phyloP scores from a whole-genome alignment of 2,888 invertebrate species.

The Miltochrista miniata region DNA sequence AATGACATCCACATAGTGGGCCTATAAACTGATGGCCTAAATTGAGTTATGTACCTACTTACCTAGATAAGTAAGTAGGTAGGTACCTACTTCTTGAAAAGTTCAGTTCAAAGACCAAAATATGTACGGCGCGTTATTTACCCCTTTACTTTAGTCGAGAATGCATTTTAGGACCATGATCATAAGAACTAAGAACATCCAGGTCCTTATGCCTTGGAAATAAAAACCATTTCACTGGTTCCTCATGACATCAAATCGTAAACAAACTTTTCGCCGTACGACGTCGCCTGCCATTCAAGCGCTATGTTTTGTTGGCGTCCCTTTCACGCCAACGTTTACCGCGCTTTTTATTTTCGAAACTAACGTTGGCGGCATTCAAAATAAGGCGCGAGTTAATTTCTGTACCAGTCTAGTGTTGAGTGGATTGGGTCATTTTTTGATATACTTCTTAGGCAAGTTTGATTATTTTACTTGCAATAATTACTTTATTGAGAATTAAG shows the following conservation, averaged over 20 bases:
- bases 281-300: conserved; percentile 58
- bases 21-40: no score
- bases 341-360: conserved; percentile 79
- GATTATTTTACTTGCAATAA: conserved; percentile 51
- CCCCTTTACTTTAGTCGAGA: conserved; percentile 29
- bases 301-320: conserved; percentile 81
- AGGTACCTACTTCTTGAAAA: background rate
- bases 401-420: conserved; percentile 69
- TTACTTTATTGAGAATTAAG: conserved; percentile 39
- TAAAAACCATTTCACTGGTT: conserved; percentile 77
- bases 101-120: no score
- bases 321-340: conserved; percentile 78
- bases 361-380: conserved; percentile 81
- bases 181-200: conserved; percentile 51
- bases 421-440: conserved; percentile 76
- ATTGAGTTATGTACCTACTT: no score
- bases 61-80: no score
- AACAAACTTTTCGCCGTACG: conserved; percentile 63
- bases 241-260: conserved; percentile 73
- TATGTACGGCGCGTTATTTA: no score
- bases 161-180: conserved; percentile 59
- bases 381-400: conserved; percentile 78
- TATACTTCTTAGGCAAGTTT: conserved; percentile 72
- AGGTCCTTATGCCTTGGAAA: conserved; percentile 70
- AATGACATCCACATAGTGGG: no score